phyloP scores from a whole-genome alignment of 2,797 vertebrate species.

The Meriones psammophilus region DNA sequence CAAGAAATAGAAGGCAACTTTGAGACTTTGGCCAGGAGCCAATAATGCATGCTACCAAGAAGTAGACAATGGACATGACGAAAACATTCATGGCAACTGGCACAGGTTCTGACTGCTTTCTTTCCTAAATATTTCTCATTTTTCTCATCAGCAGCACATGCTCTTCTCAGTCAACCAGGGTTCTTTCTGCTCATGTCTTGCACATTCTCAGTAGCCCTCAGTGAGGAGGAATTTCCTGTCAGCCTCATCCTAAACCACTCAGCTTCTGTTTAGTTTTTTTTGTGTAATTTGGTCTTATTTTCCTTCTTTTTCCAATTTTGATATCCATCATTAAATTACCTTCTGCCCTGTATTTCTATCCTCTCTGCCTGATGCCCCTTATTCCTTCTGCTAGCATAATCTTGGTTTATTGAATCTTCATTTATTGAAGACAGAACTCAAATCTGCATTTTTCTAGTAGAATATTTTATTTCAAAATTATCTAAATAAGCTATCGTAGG shows the following conservation, averaged over 20 bases:
- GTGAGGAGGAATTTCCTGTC: neutral
- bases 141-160: neutral
- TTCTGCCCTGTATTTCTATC: neutral
- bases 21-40: neutral
- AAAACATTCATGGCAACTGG: neutral
- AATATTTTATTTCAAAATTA: neutral
- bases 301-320: neutral
- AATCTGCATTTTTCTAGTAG: neutral
- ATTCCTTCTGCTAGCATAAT: neutral
- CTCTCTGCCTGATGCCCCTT: neutral
- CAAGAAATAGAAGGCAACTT: neutral
- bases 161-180: neutral
- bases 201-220: neutral
- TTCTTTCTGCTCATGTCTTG: neutral
- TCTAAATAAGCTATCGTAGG: neutral
- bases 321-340: neutral
- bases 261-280: neutral
- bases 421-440: neutral
- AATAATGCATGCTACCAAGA: neutral
- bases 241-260: neutral
- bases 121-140: neutral
- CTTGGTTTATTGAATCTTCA: neutral
- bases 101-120: neutral
- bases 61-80: fast-evolving
- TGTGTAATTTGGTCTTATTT: neutral